Conservation (phyloP, 2,113 vertebrate genomes). For the Epinephelus lanceolatus region DNA sequence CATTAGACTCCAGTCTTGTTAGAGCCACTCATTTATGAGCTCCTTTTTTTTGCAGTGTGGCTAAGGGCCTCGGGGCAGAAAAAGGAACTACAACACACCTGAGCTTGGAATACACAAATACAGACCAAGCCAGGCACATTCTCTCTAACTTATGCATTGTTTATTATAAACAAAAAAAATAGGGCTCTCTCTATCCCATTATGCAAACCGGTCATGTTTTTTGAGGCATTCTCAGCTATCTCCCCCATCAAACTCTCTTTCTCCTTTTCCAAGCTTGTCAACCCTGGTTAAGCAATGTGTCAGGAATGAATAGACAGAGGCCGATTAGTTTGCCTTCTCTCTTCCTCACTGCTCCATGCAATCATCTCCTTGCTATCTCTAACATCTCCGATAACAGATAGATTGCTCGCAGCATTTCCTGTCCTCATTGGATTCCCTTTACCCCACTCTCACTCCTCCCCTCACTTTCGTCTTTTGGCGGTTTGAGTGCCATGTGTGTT, state of each 20-base stretch:
- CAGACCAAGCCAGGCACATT: slow-evolving; percentile 5
- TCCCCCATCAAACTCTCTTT: slow-evolving; percentile 52
- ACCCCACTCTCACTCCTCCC: slow-evolving; percentile 10
- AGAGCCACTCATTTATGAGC: slow-evolving; percentile 57
- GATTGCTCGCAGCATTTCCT: slow-evolving; percentile 73
- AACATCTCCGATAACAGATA: slow-evolving; percentile 74
- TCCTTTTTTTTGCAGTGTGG: slow-evolving; percentile 40
- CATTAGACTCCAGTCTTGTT: slow-evolving; percentile 61
- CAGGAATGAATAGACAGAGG: slow-evolving; percentile 78
- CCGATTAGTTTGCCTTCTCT: slow-evolving; percentile 74
- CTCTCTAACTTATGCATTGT: slow-evolving; percentile 27
- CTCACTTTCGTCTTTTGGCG: slow-evolving; percentile 29
- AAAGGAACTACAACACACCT: slow-evolving; percentile 35
- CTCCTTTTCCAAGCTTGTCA: slow-evolving; percentile 76
- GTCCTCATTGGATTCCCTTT: slow-evolving; percentile 48
- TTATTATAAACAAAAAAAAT: slow-evolving; percentile 32
- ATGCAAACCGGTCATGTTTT: slow-evolving; percentile 49
- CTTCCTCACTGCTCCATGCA: slow-evolving; percentile 68
- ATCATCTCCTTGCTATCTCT: slow-evolving; percentile 78
- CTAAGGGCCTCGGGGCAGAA: slow-evolving; percentile 58
- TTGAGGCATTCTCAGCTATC: slow-evolving; percentile 47
- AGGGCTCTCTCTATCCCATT: slow-evolving; percentile 14
- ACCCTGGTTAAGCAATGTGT: slow-evolving; percentile 77
- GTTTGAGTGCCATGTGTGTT: slow-evolving; percentile 39
- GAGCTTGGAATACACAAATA: slow-evolving; percentile 47